These are phyloP conservation scores for Cerastis rubricosa DNA, from an alignment of 2,888 invertebrate genomes.

Conservation along the genomic window DNA sequence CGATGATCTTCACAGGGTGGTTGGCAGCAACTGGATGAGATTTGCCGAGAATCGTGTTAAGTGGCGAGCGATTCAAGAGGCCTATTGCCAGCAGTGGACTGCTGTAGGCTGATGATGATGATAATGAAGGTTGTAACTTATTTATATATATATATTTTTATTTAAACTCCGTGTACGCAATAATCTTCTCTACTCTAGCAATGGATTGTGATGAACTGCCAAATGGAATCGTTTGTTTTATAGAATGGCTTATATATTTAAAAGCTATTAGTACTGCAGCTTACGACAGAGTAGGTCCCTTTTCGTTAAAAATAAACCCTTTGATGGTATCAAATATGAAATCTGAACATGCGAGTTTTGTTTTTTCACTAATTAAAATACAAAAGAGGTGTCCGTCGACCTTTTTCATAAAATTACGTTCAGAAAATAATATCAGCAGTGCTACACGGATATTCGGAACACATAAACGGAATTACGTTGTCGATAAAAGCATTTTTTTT, in stretches of 20 bases:
- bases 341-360: not conserved
- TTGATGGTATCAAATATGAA: not conserved
- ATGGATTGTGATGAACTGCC: not conserved
- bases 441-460: slow-evolving; percentile 38
- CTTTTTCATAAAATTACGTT: slow-evolving; percentile 22
- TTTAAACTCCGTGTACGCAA: not conserved
- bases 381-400: slow-evolving; percentile 14
- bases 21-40: no score
- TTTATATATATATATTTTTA: no score
- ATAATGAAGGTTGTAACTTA: no score
- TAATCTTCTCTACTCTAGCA: not conserved
- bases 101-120: no score
- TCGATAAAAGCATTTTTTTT: slow-evolving; percentile 59
- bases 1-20: no score
- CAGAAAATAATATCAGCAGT: slow-evolving; percentile 26
- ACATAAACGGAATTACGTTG: slow-evolving; percentile 50
- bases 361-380: slow-evolving; percentile 10
- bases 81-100: no score
- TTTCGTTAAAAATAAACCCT: no score
- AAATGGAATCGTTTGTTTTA: not conserved
- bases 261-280: not conserved
- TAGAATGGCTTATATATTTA: not conserved
- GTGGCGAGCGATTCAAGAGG: no score
- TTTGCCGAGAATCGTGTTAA: no score
- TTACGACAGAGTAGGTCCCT: not conserved